phyloP scores from a whole-genome alignment of 2,113 vertebrate species.

The Eptesicus fuscus region DNA sequence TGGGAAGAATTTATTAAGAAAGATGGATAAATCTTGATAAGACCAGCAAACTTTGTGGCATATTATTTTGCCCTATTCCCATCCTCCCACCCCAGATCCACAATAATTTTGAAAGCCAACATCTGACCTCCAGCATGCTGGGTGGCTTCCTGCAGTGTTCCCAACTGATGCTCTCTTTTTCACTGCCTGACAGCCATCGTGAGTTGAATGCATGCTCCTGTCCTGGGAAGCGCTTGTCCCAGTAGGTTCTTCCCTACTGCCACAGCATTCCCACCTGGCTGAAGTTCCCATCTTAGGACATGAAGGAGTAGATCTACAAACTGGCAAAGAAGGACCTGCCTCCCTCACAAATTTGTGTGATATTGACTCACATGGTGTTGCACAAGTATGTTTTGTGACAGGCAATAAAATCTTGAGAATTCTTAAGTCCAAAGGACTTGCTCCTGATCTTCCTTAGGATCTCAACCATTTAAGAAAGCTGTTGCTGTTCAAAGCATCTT shows the following conservation, averaged over 20 bases:
- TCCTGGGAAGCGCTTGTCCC: not conserved
- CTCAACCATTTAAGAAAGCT: not conserved
- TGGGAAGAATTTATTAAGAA: not conserved
- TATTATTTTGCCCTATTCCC: not conserved
- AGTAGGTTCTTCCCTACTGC: not conserved
- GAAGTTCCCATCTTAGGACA: not conserved
- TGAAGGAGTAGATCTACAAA: not conserved
- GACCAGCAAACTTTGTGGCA: not conserved
- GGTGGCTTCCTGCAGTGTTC: not conserved
- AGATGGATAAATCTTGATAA: not conserved
- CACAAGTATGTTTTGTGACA: no score
- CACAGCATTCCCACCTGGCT: not conserved
- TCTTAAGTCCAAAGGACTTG: not conserved
- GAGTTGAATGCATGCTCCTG: not conserved
- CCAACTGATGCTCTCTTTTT: not conserved
- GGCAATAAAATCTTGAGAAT: no score
- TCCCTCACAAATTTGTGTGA: no score
- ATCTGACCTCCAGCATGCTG: not conserved
- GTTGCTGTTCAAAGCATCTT: not conserved
- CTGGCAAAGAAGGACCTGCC: no score
- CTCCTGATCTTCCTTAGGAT: not conserved
- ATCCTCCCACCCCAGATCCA: not conserved
- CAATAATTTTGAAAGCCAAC: not conserved
- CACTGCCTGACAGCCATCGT: not conserved
- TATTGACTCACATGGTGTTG: no score